Evolutionary conservation across 2,888 invertebrate genomes (phyloP).

Genomic region (Idaea aversata): DNA sequence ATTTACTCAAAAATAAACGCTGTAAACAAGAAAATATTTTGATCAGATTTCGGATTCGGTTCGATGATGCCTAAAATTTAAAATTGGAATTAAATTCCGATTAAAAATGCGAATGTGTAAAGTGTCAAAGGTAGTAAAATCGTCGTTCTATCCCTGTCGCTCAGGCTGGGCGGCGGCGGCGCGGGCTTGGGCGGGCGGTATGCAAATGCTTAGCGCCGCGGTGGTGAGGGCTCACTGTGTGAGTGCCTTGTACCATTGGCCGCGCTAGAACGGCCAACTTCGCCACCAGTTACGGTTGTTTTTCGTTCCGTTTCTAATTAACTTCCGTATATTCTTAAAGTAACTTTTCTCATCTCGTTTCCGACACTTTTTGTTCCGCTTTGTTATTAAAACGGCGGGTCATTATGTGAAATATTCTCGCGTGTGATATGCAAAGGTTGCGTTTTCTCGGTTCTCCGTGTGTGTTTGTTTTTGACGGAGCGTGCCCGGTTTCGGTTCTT

Average conservation of each 20-base stretch:
- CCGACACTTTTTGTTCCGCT: slow-evolving; percentile 56
- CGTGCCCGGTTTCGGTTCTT: slow-evolving; percentile 49
- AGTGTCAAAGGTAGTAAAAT: slow-evolving; percentile 53
- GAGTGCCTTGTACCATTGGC: slow-evolving; percentile 78
- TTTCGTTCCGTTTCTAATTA: slow-evolving; percentile 80
- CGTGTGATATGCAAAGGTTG: slow-evolving; percentile 68
- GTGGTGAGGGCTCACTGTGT: slow-evolving; percentile 69
- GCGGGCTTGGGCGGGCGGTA: slow-evolving; percentile 80
- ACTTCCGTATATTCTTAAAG: slow-evolving; percentile 79
- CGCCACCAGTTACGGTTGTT: slow-evolving; percentile 82
- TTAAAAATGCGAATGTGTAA: slow-evolving; percentile 35
- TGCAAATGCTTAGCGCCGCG: slow-evolving; percentile 76
- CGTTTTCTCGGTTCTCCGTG: slow-evolving; percentile 48
- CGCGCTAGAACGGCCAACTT: slow-evolving; percentile 80
- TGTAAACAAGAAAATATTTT: slow-evolving; percentile 14
- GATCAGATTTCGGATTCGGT: slow-evolving; percentile 24
- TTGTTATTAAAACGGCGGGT: slow-evolving; percentile 55
- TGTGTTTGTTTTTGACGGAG: slow-evolving; percentile 60
- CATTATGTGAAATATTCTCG: slow-evolving; percentile 68
- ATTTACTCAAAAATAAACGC: slow-evolving; percentile 41
- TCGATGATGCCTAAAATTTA: slow-evolving; percentile 22
- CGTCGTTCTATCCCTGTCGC: slow-evolving; percentile 71
- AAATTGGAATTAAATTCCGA: slow-evolving; percentile 23
- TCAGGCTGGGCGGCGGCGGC: slow-evolving; percentile 77
- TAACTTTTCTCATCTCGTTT: slow-evolving; percentile 78